Conservation (phyloP, 2,888 invertebrate genomes). For the Sphaerophoria taeniata region DNA sequence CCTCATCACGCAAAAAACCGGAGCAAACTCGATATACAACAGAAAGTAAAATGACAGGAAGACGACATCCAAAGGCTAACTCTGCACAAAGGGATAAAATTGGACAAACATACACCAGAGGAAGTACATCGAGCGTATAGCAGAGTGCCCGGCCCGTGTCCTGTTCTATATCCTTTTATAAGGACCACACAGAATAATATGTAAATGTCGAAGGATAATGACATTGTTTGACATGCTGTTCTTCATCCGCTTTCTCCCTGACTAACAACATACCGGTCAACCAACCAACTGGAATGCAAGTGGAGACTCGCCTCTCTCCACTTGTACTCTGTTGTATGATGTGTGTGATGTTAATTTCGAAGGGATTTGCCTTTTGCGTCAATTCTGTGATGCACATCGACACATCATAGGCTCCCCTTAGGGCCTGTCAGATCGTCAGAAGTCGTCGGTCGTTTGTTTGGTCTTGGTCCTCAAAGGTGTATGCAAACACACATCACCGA, state of each 20-base stretch:
- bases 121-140: background rate
- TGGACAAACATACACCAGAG: constrained; percentile 9
- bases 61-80: constrained; percentile 19
- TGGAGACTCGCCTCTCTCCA: too few relatives aligned
- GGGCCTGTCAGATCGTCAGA: background rate
- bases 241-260: constrained; percentile 44
- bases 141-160: background rate
- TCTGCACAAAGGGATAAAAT: constrained; percentile 44
- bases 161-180: background rate
- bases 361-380: constrained; percentile 43
- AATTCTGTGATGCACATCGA: constrained; percentile 22
- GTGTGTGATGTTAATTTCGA: constrained; percentile 53
- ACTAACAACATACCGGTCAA: constrained; percentile 1
- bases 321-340: constrained; percentile 16
- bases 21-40: constrained; percentile 25
- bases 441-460: too few relatives aligned
- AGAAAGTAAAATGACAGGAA: background rate
- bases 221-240: constrained; percentile 72
- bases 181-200: constrained; percentile 47
- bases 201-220: constrained; percentile 73
- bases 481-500: background rate
- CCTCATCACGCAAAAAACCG: constrained; percentile 43
- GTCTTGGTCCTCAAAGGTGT: constrained; percentile 28
- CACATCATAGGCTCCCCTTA: constrained; percentile 16
- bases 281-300: background rate